Conservation (phyloP, 1,140 invertebrate species). For the Eueides isabella region DNA sequence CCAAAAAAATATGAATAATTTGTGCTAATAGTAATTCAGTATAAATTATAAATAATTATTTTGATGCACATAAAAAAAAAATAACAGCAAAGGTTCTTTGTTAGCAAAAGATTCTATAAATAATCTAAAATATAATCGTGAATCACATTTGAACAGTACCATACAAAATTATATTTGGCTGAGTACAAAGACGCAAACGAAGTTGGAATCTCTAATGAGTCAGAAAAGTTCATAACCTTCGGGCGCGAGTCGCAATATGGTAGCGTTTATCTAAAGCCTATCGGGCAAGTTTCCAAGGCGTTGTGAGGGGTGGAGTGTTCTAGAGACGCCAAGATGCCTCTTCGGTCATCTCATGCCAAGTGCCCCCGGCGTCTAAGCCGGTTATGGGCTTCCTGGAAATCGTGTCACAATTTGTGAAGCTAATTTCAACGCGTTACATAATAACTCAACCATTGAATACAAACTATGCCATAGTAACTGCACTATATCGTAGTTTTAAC, state of each 20-base stretch:
- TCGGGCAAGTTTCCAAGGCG: conserved; percentile 71
- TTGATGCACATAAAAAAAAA: not conserved
- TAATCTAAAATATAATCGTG: conserved; percentile 17
- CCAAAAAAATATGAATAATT: not conserved
- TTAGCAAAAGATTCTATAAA: conserved; percentile 22
- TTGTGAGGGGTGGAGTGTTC: conserved; percentile 38
- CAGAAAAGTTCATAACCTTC: conserved; percentile 35
- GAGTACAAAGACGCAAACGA: conserved; percentile 27
- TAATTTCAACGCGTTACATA: conserved; percentile 20
- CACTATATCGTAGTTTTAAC: not conserved
- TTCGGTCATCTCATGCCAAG: conserved; percentile 57
- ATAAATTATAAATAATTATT: not conserved
- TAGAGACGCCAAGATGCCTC: conserved; percentile 57
- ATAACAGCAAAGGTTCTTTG: conserved; percentile 11
- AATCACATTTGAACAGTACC: conserved; percentile 23
- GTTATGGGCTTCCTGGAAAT: conserved; percentile 30
- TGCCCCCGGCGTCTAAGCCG: conserved; percentile 39
- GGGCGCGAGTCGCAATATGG: conserved; percentile 33
- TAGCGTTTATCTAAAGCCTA: conserved; percentile 66
- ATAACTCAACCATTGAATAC: conserved; percentile 17
- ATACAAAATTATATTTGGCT: conserved; percentile 24
- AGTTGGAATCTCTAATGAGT: conserved; percentile 34
- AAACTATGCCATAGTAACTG: not conserved
- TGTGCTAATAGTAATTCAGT: not conserved
- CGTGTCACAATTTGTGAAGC: conserved; percentile 29